These are phyloP conservation scores for Tinea trinotella DNA, from an alignment of 2,888 invertebrate species.

Conservation along the genomic window DNA sequence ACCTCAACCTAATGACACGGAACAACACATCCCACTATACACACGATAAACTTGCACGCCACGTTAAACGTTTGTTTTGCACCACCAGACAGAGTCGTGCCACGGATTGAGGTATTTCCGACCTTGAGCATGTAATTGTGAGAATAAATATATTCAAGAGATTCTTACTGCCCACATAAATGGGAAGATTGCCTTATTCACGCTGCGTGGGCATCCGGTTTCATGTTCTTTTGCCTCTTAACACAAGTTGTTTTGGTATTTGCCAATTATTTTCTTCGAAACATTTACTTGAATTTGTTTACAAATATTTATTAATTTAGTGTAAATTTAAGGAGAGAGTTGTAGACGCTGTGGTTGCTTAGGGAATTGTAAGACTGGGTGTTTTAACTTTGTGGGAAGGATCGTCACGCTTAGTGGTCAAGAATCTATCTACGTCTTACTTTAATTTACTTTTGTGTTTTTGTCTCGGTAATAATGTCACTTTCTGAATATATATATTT, in stretches of 20 bases:
- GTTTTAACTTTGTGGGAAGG: background rate
- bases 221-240: slow-evolving; percentile 23
- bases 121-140: slow-evolving; percentile 15
- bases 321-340: background rate
- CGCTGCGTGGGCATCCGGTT: slow-evolving; percentile 25
- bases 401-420: background rate
- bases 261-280: background rate
- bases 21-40: background rate
- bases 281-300: background rate
- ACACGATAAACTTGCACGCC: slow-evolving; percentile 6
- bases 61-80: slow-evolving; percentile 1
- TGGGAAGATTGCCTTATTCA: slow-evolving; percentile 16
- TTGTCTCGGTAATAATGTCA: background rate
- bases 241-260: background rate
- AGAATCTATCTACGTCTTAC: background rate
- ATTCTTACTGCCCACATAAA: slow-evolving; percentile 16
- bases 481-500: no score
- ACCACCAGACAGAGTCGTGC: slow-evolving; percentile 3
- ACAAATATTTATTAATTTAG: background rate
- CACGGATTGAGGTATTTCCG: background rate
- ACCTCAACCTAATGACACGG: slow-evolving; percentile 15
- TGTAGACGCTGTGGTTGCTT: background rate
- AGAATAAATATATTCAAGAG: slow-evolving; percentile 11
- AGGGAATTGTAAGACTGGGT: background rate
- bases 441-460: background rate